Percentiles rank a stretch among this genome's conserved stretches.
Conservation (phyloP, 2,113 vertebrate species). For the Pterocles burchelli region DNA sequence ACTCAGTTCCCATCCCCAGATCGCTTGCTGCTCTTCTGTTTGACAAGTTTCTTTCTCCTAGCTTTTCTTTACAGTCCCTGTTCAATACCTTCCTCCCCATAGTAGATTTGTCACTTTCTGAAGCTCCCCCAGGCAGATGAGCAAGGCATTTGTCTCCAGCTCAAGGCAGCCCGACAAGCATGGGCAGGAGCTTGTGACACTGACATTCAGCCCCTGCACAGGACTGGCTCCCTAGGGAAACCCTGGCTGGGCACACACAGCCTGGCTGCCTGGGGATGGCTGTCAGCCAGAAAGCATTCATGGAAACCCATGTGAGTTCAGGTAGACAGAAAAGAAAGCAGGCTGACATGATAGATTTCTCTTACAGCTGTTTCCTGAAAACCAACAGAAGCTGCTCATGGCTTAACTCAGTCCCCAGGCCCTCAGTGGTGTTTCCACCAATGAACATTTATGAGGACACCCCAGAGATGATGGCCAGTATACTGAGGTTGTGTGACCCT, state of each 20-base stretch:
- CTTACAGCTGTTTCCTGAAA: background rate
- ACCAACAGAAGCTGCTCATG: background rate
- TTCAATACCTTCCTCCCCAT: background rate
- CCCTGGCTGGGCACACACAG: rapidly evolving
- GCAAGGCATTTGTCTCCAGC: background rate
- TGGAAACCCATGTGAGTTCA: background rate
- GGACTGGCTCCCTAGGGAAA: background rate
- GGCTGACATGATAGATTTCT: background rate
- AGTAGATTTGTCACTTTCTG: background rate
- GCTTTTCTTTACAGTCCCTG: background rate
- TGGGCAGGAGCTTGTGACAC: background rate
- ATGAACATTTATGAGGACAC: background rate
- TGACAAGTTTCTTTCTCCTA: background rate
- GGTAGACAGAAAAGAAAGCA: background rate
- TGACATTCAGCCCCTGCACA: rapidly evolving
- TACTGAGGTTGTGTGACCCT: background rate
- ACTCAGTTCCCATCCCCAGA: rapidly evolving
- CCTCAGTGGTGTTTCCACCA: no score
- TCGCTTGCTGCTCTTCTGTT: background rate
- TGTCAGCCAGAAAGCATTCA: background rate
- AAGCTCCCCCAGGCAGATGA: background rate
- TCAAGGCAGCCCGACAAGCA: background rate
- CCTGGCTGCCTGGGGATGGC: background rate
- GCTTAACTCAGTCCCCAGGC: no score
- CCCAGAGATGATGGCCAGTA: background rate